Conservation (phyloP, 1,140 invertebrate species). For the Pachyrhynchus sulphureomaculatus region DNA sequence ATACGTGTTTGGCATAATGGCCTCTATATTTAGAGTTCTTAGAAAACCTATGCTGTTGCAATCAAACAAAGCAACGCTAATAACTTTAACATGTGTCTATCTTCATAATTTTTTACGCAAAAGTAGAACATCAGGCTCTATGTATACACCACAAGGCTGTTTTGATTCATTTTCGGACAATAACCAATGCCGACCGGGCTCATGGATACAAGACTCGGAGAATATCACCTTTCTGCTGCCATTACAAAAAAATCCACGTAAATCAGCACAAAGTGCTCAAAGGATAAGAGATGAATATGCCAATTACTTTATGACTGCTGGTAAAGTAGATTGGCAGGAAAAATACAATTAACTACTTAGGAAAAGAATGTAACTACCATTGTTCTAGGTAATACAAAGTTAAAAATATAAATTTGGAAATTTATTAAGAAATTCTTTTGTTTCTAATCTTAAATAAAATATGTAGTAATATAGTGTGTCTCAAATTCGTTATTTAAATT, state of each 20-base stretch:
- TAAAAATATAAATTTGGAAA: no score
- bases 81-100: not conserved
- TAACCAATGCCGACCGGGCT: not conserved
- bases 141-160: not conserved
- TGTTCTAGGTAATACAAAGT: no score
- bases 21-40: conserved; percentile 5
- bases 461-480: no score
- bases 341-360: no score
- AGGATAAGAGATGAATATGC: not conserved
- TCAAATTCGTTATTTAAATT: no score
- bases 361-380: no score
- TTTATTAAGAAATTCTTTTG: no score
- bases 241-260: not conserved
- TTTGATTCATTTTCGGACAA: not conserved
- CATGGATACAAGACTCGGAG: not conserved
- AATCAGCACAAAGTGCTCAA: not conserved
- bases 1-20: conserved; percentile 1
- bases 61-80: not conserved
- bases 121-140: not conserved
- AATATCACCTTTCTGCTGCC: not conserved
- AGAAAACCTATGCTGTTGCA: conserved; percentile 3
- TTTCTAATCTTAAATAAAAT: no score
- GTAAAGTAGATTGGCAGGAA: no score
- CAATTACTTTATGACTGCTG: not conserved
- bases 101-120: no score